phyloP scores from a whole-genome alignment of 1,140 invertebrate species.

The Coelopa frigida region DNA sequence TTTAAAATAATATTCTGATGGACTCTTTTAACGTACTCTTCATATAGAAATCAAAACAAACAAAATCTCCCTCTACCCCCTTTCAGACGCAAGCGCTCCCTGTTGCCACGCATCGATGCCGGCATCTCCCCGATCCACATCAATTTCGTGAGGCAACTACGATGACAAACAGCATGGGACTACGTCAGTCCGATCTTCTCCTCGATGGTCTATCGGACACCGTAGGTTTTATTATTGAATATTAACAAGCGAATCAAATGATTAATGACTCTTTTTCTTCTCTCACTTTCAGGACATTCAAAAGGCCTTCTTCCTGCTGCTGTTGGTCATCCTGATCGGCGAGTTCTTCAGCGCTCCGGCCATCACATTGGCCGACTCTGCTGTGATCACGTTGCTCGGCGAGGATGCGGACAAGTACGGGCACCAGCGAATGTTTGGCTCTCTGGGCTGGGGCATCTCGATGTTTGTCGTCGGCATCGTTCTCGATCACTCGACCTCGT shows the following conservation, averaged over 20 bases:
- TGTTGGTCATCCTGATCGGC: slow-evolving; percentile 88
- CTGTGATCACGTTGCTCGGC: slow-evolving; percentile 82
- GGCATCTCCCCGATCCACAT: slow-evolving; percentile 72
- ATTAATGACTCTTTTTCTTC: neutral
- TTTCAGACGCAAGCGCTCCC: slow-evolving; percentile 27
- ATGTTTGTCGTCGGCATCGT: slow-evolving; percentile 99
- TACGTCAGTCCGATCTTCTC: slow-evolving; percentile 90
- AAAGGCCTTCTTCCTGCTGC: slow-evolving; percentile 90
- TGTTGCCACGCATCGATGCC: slow-evolving; percentile 43
- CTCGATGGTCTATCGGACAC: slow-evolving; percentile 77
- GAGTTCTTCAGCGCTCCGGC: slow-evolving; percentile 97
- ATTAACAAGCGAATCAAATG: no score
- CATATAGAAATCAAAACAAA: no score
- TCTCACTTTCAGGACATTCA: slow-evolving; percentile 70
- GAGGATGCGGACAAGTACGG: slow-evolving; percentile 92
- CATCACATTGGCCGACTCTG: slow-evolving; percentile 92
- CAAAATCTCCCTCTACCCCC: neutral
- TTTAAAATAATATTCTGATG: no score
- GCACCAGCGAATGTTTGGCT: slow-evolving; percentile 97
- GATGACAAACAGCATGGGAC: slow-evolving; percentile 62
- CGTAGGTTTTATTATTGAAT: no score
- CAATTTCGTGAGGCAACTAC: slow-evolving; percentile 74
- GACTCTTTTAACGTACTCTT: no score
- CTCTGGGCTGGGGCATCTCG: slow-evolving; percentile 92
- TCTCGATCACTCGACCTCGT: slow-evolving; percentile 92